phyloP scores from a whole-genome alignment of 2,797 vertebrate genomes.

The Balearica regulorum region DNA sequence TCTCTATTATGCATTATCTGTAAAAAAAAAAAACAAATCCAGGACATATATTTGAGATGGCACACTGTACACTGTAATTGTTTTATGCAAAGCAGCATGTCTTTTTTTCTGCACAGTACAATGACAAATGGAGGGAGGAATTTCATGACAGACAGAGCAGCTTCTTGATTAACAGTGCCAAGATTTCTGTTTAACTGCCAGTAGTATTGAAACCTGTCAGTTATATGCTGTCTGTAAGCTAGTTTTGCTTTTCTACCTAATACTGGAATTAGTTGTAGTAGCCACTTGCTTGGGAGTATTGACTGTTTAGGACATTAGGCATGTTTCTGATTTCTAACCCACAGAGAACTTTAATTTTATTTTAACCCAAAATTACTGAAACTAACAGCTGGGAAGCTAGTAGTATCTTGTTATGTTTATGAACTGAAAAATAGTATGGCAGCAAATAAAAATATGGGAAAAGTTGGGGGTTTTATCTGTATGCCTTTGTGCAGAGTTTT shows the following conservation, averaged over 20 bases:
- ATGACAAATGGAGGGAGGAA: neutral
- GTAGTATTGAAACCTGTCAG: neutral
- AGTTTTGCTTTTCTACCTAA: neutral
- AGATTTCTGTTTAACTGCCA: neutral
- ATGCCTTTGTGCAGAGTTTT: neutral
- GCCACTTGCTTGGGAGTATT: neutral
- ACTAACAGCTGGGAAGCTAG: neutral
- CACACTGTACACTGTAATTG: neutral
- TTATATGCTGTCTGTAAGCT: neutral
- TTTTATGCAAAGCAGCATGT: neutral
- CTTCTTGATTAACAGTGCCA: neutral
- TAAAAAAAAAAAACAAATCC: neutral
- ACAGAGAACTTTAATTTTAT: neutral
- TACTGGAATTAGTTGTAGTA: neutral
- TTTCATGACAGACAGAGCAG: neutral
- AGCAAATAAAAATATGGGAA: neutral
- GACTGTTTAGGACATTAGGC: neutral
- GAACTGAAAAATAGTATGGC: neutral
- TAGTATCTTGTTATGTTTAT: neutral
- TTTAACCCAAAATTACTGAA: neutral
- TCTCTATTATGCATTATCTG: neutral
- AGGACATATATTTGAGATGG: neutral
- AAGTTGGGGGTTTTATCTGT: neutral
- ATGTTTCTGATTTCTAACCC: neutral
- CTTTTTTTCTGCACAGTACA: neutral